Percentiles rank a stretch among this genome's conserved stretches.
phyloP scores from a whole-genome alignment of 2,797 vertebrate genomes.

The Anguilla marmorata region DNA sequence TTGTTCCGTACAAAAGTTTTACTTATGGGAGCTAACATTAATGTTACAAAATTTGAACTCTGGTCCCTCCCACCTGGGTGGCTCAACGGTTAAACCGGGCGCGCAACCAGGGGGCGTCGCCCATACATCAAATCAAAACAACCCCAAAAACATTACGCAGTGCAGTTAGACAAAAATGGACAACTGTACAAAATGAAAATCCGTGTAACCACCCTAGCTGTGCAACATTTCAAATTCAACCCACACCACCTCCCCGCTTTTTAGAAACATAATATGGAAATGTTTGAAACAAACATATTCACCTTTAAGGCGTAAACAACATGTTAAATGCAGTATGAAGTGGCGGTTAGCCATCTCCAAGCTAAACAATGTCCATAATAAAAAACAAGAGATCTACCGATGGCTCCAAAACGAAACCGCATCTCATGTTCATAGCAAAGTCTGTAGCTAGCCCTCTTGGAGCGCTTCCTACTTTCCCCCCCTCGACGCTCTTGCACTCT shows the following conservation, averaged over 20 bases:
- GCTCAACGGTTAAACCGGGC: conserved; percentile 16
- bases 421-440: conserved; percentile 20
- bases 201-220: conserved; percentile 9
- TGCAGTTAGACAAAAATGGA: conserved; percentile 19
- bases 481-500: conserved; percentile 58
- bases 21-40: not conserved
- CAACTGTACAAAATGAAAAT: conserved; percentile 19
- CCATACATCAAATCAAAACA: conserved; percentile 28
- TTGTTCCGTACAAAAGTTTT: conserved; percentile 6
- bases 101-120: conserved; percentile 27
- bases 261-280: conserved; percentile 4
- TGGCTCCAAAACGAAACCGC: conserved; percentile 24
- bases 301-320: conserved; percentile 11
- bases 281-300: conserved; percentile 16
- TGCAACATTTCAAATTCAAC: not conserved
- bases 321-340: conserved; percentile 6
- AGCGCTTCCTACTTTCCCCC: conserved; percentile 15
- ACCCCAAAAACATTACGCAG: conserved; percentile 31
- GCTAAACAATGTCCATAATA: not conserved
- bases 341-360: not conserved
- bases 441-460: not conserved
- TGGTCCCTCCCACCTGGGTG: conserved; percentile 19
- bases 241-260: not conserved
- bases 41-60: not conserved
- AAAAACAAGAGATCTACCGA: conserved; percentile 7